Conservation (phyloP, 1,140 invertebrate species). For the Charaxes varanes region DNA sequence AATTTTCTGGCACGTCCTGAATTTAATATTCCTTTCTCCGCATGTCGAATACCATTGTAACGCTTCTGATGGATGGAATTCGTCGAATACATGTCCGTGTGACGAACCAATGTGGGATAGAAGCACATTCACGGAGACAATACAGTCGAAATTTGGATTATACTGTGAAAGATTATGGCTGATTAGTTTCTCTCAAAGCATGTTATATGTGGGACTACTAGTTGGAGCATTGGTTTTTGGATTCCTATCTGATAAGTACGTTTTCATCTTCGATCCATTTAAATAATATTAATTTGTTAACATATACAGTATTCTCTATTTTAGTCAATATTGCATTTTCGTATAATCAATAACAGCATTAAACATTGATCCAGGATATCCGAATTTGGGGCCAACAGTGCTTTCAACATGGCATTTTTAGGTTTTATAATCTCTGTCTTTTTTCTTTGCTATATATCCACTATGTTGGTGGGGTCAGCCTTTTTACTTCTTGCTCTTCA, state of each 20-base stretch:
- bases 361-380: too few relatives aligned
- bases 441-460: too few relatives aligned
- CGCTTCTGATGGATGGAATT: conserved; percentile 10
- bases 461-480: too few relatives aligned
- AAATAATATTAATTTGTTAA: too few relatives aligned
- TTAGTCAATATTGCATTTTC: too few relatives aligned
- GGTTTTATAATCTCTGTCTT: too few relatives aligned
- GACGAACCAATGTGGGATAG: conserved; percentile 36
- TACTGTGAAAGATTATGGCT: conserved; percentile 40
- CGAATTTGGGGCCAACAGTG: too few relatives aligned
- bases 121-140: conserved; percentile 40
- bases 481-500: too few relatives aligned
- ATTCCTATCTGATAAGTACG: conserved; percentile 43
- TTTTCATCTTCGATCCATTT: too few relatives aligned
- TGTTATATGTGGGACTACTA: conserved; percentile 38
- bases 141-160: conserved; percentile 44
- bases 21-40: conserved; percentile 43
- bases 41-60: conserved; percentile 41
- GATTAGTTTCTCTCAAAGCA: conserved; percentile 44
- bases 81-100: conserved; percentile 40
- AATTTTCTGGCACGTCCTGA: conserved; percentile 46
- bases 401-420: too few relatives aligned
- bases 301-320: too few relatives aligned
- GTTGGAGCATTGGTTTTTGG: conserved; percentile 44
- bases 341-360: not conserved